Evolutionary conservation across 2,888 invertebrate species (phyloP).

Genomic region (Cosmorhoe ocellata): DNA sequence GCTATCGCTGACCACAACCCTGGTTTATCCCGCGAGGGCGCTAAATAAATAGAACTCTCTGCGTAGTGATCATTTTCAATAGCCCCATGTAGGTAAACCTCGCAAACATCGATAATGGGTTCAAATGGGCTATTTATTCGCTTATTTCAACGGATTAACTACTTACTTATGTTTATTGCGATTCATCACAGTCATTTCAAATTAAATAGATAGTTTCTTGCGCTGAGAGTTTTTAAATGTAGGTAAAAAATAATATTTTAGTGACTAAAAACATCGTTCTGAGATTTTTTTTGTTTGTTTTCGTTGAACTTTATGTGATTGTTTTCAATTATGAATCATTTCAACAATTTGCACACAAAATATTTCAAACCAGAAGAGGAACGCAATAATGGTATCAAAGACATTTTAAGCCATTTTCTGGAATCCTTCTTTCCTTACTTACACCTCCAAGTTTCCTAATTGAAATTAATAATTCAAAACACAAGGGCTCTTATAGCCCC

Average conservation of each 20-base stretch:
- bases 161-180: conserved; percentile 7
- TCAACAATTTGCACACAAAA: conserved; percentile 32
- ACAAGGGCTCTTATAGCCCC: conserved; percentile 24
- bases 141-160: background rate
- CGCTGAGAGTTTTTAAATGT: too few species aligned
- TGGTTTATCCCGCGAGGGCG: conserved; percentile 55
- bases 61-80: conserved; percentile 57
- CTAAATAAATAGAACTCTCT: conserved; percentile 62
- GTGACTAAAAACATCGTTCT: too few species aligned
- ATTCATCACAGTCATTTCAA: conserved; percentile 11
- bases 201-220: too few species aligned
- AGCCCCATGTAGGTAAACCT: conserved; percentile 39
- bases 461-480: conserved; percentile 37
- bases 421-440: conserved; percentile 21
- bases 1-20: conserved; percentile 60
- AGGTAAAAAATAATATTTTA: too few species aligned
- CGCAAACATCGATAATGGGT: conserved; percentile 45
- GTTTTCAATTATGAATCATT: too few species aligned
- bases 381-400: conserved; percentile 38
- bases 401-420: conserved; percentile 33
- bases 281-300: too few species aligned
- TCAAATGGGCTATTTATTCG: conserved; percentile 18
- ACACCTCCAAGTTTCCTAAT: conserved; percentile 35
- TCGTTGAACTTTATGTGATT: too few species aligned
- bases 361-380: conserved; percentile 24